Percentiles rank a stretch among this genome's conserved stretches.
Evolutionary conservation across 1,140 invertebrate genomes (phyloP).

Genomic region (Adoxophyes honmai): DNA sequence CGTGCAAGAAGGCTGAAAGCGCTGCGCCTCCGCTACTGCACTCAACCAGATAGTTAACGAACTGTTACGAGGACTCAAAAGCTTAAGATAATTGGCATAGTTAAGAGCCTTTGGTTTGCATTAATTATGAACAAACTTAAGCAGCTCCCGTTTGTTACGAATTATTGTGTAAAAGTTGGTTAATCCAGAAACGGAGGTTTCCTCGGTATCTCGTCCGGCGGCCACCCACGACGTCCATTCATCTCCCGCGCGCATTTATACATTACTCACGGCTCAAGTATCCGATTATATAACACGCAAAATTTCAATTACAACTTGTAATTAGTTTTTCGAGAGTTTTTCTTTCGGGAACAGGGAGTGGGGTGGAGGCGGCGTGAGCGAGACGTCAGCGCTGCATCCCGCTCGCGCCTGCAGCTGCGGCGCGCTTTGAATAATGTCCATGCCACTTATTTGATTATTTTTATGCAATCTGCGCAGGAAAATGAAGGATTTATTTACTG

Average conservation of each 20-base stretch:
- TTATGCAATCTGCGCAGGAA: conserved; percentile 73
- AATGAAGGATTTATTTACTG: conserved; percentile 71
- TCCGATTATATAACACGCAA: conserved; percentile 79
- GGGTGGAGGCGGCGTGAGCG: conserved; percentile 43
- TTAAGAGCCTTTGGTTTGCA: no score
- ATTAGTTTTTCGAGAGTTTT: conserved; percentile 79
- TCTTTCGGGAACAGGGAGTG: conserved; percentile 72
- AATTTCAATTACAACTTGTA: conserved; percentile 80
- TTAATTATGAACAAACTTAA: no score
- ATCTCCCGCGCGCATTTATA: conserved; percentile 69
- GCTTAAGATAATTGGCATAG: no score
- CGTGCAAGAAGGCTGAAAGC: conserved; percentile 22
- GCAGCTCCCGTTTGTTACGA: conserved; percentile 22
- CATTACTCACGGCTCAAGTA: conserved; percentile 77
- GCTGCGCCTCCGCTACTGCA: no score
- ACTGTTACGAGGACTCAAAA: conserved; percentile 30
- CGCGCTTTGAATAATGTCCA: conserved; percentile 69
- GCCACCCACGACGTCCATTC: conserved; percentile 52
- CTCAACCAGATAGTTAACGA: no score
- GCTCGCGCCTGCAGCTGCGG: conserved; percentile 46
- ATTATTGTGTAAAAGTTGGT: conserved; percentile 44
- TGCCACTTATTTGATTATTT: conserved; percentile 74
- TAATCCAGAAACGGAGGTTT: conserved; percentile 43
- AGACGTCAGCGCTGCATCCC: conserved; percentile 29
- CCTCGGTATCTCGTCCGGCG: conserved; percentile 33